Evolutionary conservation across 2,888 invertebrate genomes (phyloP).

Genomic region (Poecilobothrus nobilitatus): DNA sequence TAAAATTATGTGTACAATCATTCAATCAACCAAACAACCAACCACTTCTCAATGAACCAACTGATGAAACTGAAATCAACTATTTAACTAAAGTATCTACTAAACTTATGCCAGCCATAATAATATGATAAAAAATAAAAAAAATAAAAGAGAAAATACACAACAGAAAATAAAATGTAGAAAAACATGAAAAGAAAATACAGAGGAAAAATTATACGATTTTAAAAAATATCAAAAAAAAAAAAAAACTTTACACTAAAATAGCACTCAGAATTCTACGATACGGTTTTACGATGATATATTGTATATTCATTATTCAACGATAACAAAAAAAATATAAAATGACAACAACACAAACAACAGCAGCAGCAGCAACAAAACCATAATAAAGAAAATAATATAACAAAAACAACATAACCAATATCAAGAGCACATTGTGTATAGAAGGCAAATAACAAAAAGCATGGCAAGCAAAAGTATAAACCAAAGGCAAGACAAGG

Average conservation of each 20-base stretch:
- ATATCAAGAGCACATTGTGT: background rate
- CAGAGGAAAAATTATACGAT: background rate
- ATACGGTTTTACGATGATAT: constrained; percentile 1
- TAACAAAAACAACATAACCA: too few species aligned
- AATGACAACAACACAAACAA: background rate
- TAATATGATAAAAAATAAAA: background rate
- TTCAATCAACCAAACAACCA: background rate
- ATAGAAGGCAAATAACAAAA: background rate
- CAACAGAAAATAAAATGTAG: background rate
- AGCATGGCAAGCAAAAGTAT: background rate
- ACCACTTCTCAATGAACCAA: background rate
- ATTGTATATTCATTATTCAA: background rate
- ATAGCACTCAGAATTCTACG: background rate
- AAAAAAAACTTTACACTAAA: background rate
- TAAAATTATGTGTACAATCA: background rate
- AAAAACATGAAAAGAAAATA: background rate
- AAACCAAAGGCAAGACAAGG: background rate
- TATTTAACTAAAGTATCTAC: background rate
- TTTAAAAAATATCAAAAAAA: background rate
- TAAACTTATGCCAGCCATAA: background rate
- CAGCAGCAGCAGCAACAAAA: background rate
- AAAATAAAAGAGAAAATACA: background rate
- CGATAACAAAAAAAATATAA: too few species aligned
- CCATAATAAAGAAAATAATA: too few species aligned
- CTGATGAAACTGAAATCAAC: background rate